Conservation (phyloP, 2,797 vertebrate species). For the Enteromius argenteus region DNA sequence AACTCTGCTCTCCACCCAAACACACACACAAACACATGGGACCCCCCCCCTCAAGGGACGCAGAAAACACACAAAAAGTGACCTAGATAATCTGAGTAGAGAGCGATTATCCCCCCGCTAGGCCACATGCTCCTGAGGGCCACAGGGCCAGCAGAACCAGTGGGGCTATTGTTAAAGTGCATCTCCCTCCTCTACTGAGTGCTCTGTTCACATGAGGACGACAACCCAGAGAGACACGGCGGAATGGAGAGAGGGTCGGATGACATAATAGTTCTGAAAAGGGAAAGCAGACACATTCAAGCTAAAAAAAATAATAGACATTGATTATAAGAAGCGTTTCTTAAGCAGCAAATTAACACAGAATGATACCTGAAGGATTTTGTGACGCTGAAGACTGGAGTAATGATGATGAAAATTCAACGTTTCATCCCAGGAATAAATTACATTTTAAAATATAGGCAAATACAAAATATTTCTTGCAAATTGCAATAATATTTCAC, state of each 20-base stretch:
- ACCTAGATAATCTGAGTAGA: conserved; percentile 75
- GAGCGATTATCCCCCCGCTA: conserved; percentile 74
- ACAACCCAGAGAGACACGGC: not conserved
- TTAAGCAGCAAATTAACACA: not conserved
- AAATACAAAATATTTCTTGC: not conserved
- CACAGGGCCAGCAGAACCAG: conserved; percentile 42
- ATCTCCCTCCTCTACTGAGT: conserved; percentile 64
- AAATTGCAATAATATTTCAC: not conserved
- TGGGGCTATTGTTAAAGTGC: conserved; percentile 73
- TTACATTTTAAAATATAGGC: not conserved
- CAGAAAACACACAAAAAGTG: conserved; percentile 68
- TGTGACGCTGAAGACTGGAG: not conserved
- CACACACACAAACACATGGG: conserved; percentile 45
- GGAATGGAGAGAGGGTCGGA: conserved; percentile 10
- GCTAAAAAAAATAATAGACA: not conserved
- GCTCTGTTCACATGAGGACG: conserved; percentile 25
- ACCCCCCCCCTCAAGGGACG: conserved; percentile 45
- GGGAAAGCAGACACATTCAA: not conserved
- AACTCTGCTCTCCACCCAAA: conserved; percentile 15
- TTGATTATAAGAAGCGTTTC: not conserved
- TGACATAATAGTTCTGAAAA: conserved; percentile 8
- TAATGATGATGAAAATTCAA: not conserved
- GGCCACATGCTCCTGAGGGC: conserved; percentile 61
- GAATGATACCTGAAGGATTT: not conserved
- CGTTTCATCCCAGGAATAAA: not conserved